Percentiles rank a stretch among this genome's conserved stretches.
These are phyloP conservation scores for Mergus octosetaceus DNA, from an alignment of 2,797 vertebrate species.

Conservation along the genomic window DNA sequence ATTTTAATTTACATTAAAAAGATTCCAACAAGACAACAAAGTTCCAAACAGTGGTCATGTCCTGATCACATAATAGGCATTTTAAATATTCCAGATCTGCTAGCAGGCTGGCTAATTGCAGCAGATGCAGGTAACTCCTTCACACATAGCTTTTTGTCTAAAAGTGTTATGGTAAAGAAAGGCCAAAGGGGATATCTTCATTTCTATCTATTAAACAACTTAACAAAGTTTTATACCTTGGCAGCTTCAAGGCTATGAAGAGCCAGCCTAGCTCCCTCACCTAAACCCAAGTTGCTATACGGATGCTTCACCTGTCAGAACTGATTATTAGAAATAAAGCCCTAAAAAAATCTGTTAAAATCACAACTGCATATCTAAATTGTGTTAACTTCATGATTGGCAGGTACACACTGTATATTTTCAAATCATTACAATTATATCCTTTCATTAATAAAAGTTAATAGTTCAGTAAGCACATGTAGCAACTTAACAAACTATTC, in stretches of 20 bases:
- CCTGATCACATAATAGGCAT: not conserved
- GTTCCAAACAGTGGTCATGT: not conserved
- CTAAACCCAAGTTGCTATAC: not conserved
- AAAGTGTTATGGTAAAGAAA: not conserved
- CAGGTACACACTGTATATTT: not conserved
- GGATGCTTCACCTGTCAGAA: not conserved
- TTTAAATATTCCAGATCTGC: not conserved
- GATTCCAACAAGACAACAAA: not conserved
- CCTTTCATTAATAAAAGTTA: not conserved
- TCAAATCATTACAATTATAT: not conserved
- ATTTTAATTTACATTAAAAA: not conserved
- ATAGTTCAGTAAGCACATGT: not conserved
- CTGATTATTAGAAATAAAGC: not conserved
- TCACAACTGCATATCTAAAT: not conserved
- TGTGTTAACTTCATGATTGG: not conserved
- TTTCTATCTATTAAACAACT: not conserved
- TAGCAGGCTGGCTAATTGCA: not conserved
- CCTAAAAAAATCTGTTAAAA: not conserved
- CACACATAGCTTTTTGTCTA: not conserved
- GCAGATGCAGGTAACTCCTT: not conserved
- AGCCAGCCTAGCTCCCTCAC: rapidly evolving
- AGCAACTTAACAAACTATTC: not conserved
- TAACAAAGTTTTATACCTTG: not conserved
- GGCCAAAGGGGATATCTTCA: not conserved
- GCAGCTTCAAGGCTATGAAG: not conserved